A percentile compares a stretch with the other conserved stretches of the same genome.
Conservation (phyloP, 2,888 invertebrate species). For the Pristionchus maxplancki region DNA sequence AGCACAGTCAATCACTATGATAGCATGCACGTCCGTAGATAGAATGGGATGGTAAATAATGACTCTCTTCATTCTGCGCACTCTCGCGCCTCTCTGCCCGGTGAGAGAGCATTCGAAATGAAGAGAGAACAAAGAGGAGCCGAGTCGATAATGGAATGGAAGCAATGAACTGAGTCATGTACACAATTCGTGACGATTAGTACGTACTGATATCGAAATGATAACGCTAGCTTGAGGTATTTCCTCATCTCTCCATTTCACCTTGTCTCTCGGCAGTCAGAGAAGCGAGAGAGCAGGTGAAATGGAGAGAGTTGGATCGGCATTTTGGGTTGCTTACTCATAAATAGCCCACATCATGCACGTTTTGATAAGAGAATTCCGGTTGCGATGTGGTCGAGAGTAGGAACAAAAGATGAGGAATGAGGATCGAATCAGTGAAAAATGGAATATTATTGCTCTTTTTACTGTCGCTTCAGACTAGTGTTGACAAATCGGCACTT, state of each 20-base stretch:
- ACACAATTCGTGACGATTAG: not conserved
- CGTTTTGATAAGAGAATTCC: not conserved
- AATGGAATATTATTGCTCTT: too few species aligned
- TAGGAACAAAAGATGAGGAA: too few species aligned
- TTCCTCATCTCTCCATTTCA: too few species aligned
- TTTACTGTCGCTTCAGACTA: too few species aligned
- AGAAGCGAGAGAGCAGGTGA: not conserved
- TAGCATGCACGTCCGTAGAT: too few species aligned
- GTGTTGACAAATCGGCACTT: too few species aligned
- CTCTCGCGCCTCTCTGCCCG: not conserved
- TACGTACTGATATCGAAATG: not conserved
- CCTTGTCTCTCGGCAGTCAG: too few species aligned
- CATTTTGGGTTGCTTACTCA: too few species aligned
- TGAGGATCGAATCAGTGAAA: too few species aligned
- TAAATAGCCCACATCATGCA: not conserved
- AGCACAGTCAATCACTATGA: not conserved
- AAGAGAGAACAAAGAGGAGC: not conserved
- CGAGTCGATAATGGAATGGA: not conserved
- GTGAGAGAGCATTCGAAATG: not conserved
- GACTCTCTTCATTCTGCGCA: not conserved
- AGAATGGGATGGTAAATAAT: too few species aligned
- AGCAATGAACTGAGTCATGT: not conserved
- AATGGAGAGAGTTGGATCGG: too few species aligned
- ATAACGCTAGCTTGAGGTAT: too few species aligned
- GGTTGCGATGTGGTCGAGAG: not conserved